phyloP scores from a whole-genome alignment of 2,888 invertebrate species.

The Bombylius major region DNA sequence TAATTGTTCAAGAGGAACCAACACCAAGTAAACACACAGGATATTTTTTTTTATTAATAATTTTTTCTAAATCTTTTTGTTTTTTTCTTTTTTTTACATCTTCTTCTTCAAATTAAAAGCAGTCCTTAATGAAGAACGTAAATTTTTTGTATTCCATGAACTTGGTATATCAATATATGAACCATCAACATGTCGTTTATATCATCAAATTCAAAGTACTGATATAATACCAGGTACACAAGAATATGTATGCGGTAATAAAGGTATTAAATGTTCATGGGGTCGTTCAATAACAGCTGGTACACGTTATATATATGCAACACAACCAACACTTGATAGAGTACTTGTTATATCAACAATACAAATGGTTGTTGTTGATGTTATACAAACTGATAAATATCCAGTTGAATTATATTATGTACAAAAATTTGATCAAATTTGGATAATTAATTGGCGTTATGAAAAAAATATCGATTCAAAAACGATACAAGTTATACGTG shows the following conservation, averaged over 20 bases:
- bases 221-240: slow-evolving; percentile 59
- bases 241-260: slow-evolving; percentile 60
- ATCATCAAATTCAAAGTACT: slow-evolving; percentile 56
- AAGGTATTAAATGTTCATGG: slow-evolving; percentile 55
- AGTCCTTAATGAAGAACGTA: slow-evolving; percentile 46
- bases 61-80: neutral
- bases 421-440: slow-evolving; percentile 57
- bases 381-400: slow-evolving; percentile 55
- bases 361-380: slow-evolving; percentile 58
- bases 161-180: slow-evolving; percentile 63
- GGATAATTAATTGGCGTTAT: slow-evolving; percentile 48
- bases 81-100: neutral
- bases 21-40: slow-evolving; percentile 41
- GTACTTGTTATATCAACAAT: slow-evolving; percentile 57
- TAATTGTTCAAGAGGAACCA: slow-evolving; percentile 59
- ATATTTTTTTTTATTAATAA: neutral
- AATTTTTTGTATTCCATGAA: slow-evolving; percentile 63
- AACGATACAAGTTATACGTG: slow-evolving; percentile 47
- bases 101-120: slow-evolving; percentile 30
- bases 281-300: slow-evolving; percentile 58
- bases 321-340: slow-evolving; percentile 56
- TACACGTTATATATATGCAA: slow-evolving; percentile 57
- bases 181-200: slow-evolving; percentile 53
- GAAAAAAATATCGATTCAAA: slow-evolving; percentile 9
- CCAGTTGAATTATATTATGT: slow-evolving; percentile 60